These are phyloP conservation scores for Drosophila obscura DNA, from an alignment of 1,140 invertebrate species.

Conservation along the genomic window DNA sequence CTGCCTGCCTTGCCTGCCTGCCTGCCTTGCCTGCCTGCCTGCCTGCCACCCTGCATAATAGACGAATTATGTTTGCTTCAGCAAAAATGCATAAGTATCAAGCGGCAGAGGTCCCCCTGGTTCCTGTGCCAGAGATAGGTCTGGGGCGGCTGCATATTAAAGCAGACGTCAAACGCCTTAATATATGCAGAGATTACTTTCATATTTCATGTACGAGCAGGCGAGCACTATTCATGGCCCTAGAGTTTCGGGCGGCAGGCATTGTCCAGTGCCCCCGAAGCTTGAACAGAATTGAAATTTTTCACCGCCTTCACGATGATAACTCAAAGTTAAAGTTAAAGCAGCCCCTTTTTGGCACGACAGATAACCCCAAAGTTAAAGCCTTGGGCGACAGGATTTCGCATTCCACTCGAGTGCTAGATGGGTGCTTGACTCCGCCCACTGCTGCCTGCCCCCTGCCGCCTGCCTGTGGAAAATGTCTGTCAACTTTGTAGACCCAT, in stretches of 20 bases:
- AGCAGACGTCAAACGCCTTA: conserved; percentile 66
- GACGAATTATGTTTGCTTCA: conserved; percentile 76
- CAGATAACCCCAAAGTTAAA: conserved; percentile 4
- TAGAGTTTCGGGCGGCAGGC: neutral
- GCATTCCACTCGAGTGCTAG: conserved; percentile 41
- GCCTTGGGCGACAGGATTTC: neutral
- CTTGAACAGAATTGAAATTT: conserved; percentile 19
- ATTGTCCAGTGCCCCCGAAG: conserved; percentile 32
- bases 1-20: conserved; percentile 25
- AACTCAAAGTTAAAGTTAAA: conserved; percentile 20
- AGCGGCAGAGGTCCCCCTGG: conserved; percentile 20
- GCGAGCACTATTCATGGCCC: conserved; percentile 20
- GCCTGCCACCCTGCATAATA: conserved; percentile 52
- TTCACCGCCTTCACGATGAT: conserved; percentile 28
- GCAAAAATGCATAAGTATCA: conserved; percentile 72
- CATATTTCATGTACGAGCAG: conserved; percentile 50
- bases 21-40: conserved; percentile 33
- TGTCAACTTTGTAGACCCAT: conserved; percentile 57
- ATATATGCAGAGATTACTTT: conserved; percentile 61
- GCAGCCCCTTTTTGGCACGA: neutral
- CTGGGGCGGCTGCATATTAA: conserved; percentile 41
- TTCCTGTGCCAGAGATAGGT: conserved; percentile 13
- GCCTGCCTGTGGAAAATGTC: conserved; percentile 48
- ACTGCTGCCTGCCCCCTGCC: too few relatives aligned
- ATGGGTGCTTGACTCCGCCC: conserved; percentile 39